Conservation (phyloP, 2,888 invertebrate genomes). For the Uropetala carovei region DNA sequence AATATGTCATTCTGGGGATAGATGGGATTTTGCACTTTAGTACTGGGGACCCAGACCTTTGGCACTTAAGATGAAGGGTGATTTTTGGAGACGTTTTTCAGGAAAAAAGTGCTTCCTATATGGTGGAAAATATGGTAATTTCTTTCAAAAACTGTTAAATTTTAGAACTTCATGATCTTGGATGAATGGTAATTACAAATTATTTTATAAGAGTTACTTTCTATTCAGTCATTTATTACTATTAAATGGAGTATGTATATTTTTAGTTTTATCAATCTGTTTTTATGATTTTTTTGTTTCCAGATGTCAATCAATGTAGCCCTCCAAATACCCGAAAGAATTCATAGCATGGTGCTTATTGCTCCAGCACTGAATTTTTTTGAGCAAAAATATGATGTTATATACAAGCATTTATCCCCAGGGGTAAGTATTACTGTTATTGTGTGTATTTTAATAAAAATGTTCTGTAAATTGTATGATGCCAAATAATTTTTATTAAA, state of each 20-base stretch:
- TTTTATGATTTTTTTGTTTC: neutral
- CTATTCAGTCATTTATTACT: neutral
- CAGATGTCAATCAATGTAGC: slow-evolving; percentile 65
- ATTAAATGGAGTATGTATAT: neutral
- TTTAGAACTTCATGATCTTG: too few relatives aligned
- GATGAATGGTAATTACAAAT: neutral
- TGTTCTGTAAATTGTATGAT: too few relatives aligned
- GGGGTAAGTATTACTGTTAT: neutral
- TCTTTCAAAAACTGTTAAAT: too few relatives aligned
- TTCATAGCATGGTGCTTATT: slow-evolving; percentile 57
- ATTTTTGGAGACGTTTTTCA: too few relatives aligned
- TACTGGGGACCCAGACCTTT: too few relatives aligned
- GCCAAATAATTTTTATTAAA: too few relatives aligned
- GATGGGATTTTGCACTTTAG: too few relatives aligned
- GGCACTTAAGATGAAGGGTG: too few relatives aligned
- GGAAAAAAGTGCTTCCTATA: too few relatives aligned
- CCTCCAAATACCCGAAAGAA: slow-evolving; percentile 46
- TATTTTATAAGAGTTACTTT: neutral
- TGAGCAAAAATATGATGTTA: slow-evolving; percentile 50
- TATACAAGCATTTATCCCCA: slow-evolving; percentile 45
- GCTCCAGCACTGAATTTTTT: slow-evolving; percentile 66
- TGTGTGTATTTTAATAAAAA: neutral
- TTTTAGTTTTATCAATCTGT: neutral
- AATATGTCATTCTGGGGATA: too few relatives aligned
- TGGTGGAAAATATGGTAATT: too few relatives aligned